phyloP scores from a whole-genome alignment of 2,888 invertebrate species.

The Synergus umbraculus region DNA sequence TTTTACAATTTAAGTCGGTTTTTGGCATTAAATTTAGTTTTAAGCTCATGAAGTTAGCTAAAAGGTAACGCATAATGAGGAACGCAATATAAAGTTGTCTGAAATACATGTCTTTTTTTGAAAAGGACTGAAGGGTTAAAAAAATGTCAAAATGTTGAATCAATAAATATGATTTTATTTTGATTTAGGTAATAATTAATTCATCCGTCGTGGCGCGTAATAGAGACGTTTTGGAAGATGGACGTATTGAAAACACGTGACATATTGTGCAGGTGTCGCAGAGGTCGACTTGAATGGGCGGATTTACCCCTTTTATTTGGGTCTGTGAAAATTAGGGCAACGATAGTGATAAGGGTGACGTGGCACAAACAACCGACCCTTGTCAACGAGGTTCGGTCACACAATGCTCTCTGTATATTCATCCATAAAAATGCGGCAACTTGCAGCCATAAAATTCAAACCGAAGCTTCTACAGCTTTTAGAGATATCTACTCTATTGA shows the following conservation, averaged over 20 bases:
- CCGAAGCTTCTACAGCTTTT: constrained; percentile 20
- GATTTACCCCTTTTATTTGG: constrained; percentile 56
- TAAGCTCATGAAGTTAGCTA: no score
- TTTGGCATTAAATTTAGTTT: no score
- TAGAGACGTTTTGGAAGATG: not conserved
- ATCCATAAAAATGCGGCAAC: constrained; percentile 57
- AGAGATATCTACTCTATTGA: constrained; percentile 25
- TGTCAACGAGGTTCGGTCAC: constrained; percentile 57
- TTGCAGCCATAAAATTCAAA: constrained; percentile 50
- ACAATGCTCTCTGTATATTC: constrained; percentile 50
- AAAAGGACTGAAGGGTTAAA: no score
- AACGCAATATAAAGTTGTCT: no score
- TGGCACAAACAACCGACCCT: constrained; percentile 62
- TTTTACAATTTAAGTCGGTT: no score
- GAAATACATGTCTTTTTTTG: no score
- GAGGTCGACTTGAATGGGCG: not conserved
- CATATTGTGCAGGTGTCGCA: constrained; percentile 10
- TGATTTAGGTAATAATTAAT: no score
- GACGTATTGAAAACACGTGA: not conserved
- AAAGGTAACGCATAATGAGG: no score
- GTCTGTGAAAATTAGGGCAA: constrained; percentile 64
- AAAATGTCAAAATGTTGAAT: no score
- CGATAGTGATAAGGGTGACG: constrained; percentile 64
- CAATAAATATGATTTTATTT: no score
- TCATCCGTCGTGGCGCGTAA: not conserved